A percentile compares a stretch with the other conserved stretches of the same genome.
Evolutionary conservation across 2,888 invertebrate species (phyloP).

Genomic region (Platycheirus rosarum): DNA sequence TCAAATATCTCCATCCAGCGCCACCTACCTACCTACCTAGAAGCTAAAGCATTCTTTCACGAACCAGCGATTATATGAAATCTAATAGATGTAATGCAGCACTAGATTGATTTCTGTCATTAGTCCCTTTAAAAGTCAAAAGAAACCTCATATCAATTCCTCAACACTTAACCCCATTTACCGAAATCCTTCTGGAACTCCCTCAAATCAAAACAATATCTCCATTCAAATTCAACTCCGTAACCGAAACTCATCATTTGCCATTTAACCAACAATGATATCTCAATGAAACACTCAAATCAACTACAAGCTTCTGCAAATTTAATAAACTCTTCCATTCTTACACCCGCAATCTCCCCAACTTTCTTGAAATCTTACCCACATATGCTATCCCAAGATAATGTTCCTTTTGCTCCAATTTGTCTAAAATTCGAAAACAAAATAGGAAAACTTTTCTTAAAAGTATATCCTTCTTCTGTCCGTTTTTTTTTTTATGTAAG

Average conservation of each 20-base stretch:
- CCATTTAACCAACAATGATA: slow-evolving; percentile 43
- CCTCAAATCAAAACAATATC: slow-evolving; percentile 9
- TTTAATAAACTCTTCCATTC: slow-evolving; percentile 46
- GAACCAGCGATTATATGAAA: no score
- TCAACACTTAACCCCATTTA: no score
- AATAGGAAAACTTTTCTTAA: slow-evolving; percentile 3
- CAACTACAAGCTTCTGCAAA: slow-evolving; percentile 40
- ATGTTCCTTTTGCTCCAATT: neutral
- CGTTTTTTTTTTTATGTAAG: slow-evolving; percentile 27
- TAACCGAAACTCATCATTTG: slow-evolving; percentile 17
- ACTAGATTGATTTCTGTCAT: no score
- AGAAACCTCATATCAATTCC: no score
- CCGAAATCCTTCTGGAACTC: neutral
- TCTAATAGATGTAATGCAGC: no score
- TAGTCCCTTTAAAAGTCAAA: no score
- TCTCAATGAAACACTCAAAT: slow-evolving; percentile 42
- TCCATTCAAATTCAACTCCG: slow-evolving; percentile 34
- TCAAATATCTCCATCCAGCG: no score
- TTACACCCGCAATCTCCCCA: neutral
- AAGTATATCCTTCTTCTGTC: slow-evolving; percentile 10
- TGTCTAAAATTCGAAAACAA: neutral
- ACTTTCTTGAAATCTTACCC: no score
- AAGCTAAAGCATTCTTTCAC: no score
- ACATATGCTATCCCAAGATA: neutral
- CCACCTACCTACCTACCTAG: no score